Evolutionary conservation across 1,140 invertebrate genomes (phyloP), one percentile per base, ranked within the genome.

Genomic region (Anagrus nilaparvatae): DNA sequence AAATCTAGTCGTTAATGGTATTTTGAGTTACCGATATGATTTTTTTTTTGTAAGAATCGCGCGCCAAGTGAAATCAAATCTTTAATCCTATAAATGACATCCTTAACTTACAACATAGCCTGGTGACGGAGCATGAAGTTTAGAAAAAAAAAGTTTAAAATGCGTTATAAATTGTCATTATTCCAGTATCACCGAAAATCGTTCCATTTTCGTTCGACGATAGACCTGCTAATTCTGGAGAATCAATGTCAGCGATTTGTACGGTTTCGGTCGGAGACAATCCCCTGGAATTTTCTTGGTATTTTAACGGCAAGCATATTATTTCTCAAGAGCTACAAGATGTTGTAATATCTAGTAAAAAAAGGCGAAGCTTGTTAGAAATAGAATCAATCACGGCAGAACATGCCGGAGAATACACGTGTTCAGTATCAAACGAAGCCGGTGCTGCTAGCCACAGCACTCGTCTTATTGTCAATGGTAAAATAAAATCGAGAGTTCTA

Each of bases 141-240:
- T n/a, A n/a, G n/a, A n/a, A n/a, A n/a, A n/a, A n/a, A n/a, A n/a
- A n/a, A n/a, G n/a, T n/a, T n/a, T n/a, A n/a, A n/a, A n/a, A n/a
- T n/a, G n/a, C n/a, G n/a, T n/a, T n/a, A n/a, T n/a, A n/a, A n/a
- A n/a, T n/a, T n/a, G n/a, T n/a, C n/a, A n/a, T n/a, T n/a, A n/a
- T n/a, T n/a, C n/a, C 40, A 81, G 78, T 80, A 58, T 72, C 74
- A 48, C 78, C 78, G 36, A 69, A 78, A 63, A 78, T 81, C 55
- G 63, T 72, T 53, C 75, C 76, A 24, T 79, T 78, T 54, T 66
- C 63, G 52, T 77, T 78, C 51, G 76, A 76, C 42, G 71, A 77
- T 16, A 74, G 77, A 48, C 71, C 78, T n/a, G 72, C 73, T 5
- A 80, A 81, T 62, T 77, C 76, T 24, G 81, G 79, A 31, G 79